Percentiles rank a stretch among this genome's conserved stretches.
phyloP scores from a whole-genome alignment of 1,140 invertebrate species.

The Cydia amplana region DNA sequence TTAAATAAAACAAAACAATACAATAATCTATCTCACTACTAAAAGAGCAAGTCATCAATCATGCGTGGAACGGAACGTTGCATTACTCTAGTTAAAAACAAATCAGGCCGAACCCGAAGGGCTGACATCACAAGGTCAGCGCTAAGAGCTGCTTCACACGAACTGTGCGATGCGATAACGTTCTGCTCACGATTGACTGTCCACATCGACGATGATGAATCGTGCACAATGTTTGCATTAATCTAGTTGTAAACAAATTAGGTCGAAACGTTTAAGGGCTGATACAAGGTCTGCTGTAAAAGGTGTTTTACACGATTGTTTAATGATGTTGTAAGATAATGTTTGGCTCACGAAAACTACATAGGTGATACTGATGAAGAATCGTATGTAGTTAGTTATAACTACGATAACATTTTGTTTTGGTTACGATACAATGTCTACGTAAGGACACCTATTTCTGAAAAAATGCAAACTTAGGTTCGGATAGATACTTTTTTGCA shows the following conservation, averaged over 20 bases:
- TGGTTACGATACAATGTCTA: background rate
- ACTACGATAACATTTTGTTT: background rate
- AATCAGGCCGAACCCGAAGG: slow-evolving; percentile 45
- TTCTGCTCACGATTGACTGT: background rate
- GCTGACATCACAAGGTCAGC: slow-evolving; percentile 38
- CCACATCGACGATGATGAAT: background rate
- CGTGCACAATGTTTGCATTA: slow-evolving; percentile 17
- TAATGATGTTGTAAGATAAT: background rate
- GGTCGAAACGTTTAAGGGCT: slow-evolving; percentile 35
- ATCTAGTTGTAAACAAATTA: slow-evolving; percentile 52
- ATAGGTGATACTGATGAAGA: no score
- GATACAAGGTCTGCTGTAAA: slow-evolving; percentile 36
- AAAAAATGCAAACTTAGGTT: background rate
- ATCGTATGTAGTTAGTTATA: background rate
- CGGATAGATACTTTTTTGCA: no score
- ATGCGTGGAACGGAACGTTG: slow-evolving; percentile 30
- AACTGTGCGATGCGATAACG: slow-evolving; percentile 33
- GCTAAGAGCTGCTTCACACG: slow-evolving; percentile 31
- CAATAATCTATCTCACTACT: background rate
- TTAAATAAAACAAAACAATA: slow-evolving; percentile 1
- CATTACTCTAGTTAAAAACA: slow-evolving; percentile 50
- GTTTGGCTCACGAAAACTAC: background rate
- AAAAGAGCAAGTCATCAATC: slow-evolving; percentile 45
- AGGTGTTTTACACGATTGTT: slow-evolving; percentile 35
- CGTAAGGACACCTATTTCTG: background rate